A percentile compares a stretch with the other conserved stretches of the same genome.
phyloP scores from a whole-genome alignment of 2,797 vertebrate species.

The Enteromius viviparus region DNA sequence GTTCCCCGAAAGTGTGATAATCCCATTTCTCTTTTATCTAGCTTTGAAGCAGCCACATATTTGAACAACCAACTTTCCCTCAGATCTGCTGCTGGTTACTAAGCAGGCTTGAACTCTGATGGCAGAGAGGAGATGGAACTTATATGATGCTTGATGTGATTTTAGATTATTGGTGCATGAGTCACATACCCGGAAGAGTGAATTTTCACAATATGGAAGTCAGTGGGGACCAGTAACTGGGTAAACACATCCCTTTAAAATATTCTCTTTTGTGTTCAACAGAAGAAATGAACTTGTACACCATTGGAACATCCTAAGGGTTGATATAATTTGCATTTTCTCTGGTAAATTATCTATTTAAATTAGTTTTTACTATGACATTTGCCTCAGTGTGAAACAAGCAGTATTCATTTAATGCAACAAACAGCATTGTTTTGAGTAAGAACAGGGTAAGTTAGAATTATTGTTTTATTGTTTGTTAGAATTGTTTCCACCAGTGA shows the following conservation, averaged over 20 bases:
- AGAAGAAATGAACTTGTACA: neutral
- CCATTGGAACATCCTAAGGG: neutral
- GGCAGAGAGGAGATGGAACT: neutral
- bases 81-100: constrained; percentile 1
- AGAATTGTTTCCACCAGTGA: neutral
- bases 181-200: neutral
- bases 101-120: neutral
- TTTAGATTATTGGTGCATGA: neutral
- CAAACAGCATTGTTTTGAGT: neutral
- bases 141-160: neutral
- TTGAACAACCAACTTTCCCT: constrained; percentile 3
- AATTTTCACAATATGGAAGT: neutral
- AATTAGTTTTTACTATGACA: neutral
- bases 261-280: neutral
- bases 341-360: neutral
- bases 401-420: neutral
- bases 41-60: constrained; percentile 19
- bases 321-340: neutral
- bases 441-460: neutral
- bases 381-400: neutral
- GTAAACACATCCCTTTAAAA: neutral
- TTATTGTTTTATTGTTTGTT: neutral
- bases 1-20: constrained; percentile 12
- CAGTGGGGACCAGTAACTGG: neutral
- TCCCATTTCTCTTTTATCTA: constrained; percentile 13